Evolutionary conservation across 2,888 invertebrate genomes (phyloP), one percentile per base, ranked within the genome.

Genomic region (Mylabris sibirica): DNA sequence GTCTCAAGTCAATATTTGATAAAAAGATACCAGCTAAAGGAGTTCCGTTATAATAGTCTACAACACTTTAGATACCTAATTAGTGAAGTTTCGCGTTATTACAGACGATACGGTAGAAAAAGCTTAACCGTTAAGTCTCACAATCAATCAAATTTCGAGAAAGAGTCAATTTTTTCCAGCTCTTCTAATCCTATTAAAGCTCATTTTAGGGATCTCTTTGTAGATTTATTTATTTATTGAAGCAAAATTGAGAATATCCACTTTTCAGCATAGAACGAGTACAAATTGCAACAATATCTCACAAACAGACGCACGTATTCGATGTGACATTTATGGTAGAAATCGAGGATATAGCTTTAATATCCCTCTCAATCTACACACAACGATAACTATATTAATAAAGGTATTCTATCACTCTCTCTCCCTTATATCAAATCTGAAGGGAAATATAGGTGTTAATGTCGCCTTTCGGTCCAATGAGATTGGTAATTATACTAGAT

Each of bases 201-300:
- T 59, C 34, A 17, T 53, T 26, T 63, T 34, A 12, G 53, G 30
- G 34, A 6, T 26, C 49, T 63, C n/a, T 38, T n/a, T 20, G 22
- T 60, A n/a, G 30, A 34, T 24, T 20, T 8, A 20, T 60, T 17
- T 24, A 12, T 34, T 60, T 60, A 22, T 35, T 34, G 17, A 26
- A 11, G 59, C 22, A n/a, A 30, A n/a, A 67, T 68, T 67, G 63
- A 63, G 68, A 65, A 68, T 64, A 70, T 70, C 70, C 66, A 68
- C 68, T 68, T 49, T 49, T 22, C 49, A 30, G 8, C 30, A 9
- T 22, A 44, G 20, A 59, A 41, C 65, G 63, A 63, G 38, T 64
- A 70, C 70, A 67, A 70, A 70, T 70, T 68, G 66, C 70, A 70
- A 70, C 70, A 68, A 70, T 70, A 70, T 70, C 70, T 70, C 70